Base-by-base conservation (phyloP, 2,888 invertebrate species). In the Opisthograptis luteolata region DNA sequence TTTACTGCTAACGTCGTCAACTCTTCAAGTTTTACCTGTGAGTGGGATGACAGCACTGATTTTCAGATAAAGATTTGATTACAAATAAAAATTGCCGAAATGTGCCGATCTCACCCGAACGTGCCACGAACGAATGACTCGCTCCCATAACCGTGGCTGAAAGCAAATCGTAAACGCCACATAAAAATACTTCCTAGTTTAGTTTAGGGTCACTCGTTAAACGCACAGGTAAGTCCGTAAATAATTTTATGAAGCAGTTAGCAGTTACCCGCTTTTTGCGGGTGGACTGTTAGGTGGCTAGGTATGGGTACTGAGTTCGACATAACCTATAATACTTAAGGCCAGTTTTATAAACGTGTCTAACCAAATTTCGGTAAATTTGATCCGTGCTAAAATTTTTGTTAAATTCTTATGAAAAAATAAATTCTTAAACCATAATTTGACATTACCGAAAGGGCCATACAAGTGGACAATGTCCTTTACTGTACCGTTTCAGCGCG, bases 171-270 rank as follows among this genome's bases (percentile, higher is more conserved):
- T 82, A 83, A 82, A 80, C 68, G 60, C 70, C 34, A 53, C 72
- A 65, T 81, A 80, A 82, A 81, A 81, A 78, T 73, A 79, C 81
- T 80, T 79, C 81, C 76, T 78, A 79, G 74, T 83, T 76, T 78
- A 79, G 74, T 83, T 80, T 76, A 79, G 73, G 70, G 66, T 66
- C 55, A 35, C 57, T 70, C 81, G 79, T 79, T 76, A 79, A 79
- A 73, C 55, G 67, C 56, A 54, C 75, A 81, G 83, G 82, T 80
- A 77, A 75, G 76, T 78, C 68, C 78, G 72, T 82, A 83, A 81
- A 82, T 76, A 81, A 80, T 76, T 81, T 83, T 79, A 81, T 70
- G 66, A 51, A 12, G 45, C 43, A 55, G 31, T 53, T 60, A 49
- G 43, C 43, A 58, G 37, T 53, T 61, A 55, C 57, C n/a, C 44